A percentile compares a stretch with the other conserved stretches of the same genome.
These are phyloP conservation scores for Selene dorsalis DNA, from an alignment of 2,797 vertebrate genomes.

Conservation along the genomic window DNA sequence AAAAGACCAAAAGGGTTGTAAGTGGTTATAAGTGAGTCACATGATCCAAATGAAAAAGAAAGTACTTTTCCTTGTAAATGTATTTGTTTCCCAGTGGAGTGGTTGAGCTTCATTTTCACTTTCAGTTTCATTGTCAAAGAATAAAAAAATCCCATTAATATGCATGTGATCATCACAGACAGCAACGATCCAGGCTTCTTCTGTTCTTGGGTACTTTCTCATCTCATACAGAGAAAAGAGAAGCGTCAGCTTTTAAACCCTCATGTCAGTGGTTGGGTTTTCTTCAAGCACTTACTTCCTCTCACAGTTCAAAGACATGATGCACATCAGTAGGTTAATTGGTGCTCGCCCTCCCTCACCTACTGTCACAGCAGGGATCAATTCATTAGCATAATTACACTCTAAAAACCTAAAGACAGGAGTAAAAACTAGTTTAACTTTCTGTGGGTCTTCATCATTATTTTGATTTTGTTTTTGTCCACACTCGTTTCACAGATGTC, in stretches of 20 bases:
- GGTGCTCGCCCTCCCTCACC: no score
- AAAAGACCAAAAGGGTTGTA: not conserved
- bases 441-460: not conserved
- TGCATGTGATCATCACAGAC: not conserved
- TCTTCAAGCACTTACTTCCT: no score
- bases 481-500: constrained; percentile 76
- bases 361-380: no score
- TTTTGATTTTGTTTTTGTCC: not conserved
- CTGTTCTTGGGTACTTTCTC: constrained; percentile 6
- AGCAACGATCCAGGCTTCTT: not conserved
- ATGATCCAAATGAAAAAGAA: not conserved
- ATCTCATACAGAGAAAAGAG: not conserved
- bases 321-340: no score
- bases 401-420: not conserved
- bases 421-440: not conserved
- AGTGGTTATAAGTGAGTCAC: not conserved
- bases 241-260: no score
- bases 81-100: no score
- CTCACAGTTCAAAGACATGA: no score
- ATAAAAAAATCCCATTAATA: not conserved
- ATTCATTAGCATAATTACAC: not conserved
- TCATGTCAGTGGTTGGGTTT: no score
- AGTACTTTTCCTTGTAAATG: not conserved
- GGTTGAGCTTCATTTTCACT: constrained; percentile 63
- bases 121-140: constrained; percentile 57